phyloP scores from a whole-genome alignment of 1,140 invertebrate species.

The Periplaneta americana region DNA sequence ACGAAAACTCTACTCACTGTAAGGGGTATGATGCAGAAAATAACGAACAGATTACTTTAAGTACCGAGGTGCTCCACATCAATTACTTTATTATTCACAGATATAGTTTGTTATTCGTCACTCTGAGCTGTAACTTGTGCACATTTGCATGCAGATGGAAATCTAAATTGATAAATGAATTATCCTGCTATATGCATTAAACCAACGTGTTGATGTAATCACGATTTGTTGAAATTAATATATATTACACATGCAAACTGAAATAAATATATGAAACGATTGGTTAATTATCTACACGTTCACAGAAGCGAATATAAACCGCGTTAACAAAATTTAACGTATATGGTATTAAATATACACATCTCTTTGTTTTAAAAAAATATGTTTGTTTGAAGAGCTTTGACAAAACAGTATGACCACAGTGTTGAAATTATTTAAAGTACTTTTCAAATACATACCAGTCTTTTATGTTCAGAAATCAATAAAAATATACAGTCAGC shows the following conservation, averaged over 20 bases:
- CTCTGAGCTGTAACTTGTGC: too few relatives aligned
- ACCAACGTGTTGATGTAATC: not conserved
- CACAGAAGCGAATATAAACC: not conserved
- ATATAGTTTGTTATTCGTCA: too few relatives aligned
- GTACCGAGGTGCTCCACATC: too few relatives aligned
- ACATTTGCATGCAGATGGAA: not conserved
- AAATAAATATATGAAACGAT: not conserved
- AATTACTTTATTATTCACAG: too few relatives aligned
- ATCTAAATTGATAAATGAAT: not conserved
- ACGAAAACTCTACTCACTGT: too few relatives aligned
- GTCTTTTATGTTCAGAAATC: not conserved
- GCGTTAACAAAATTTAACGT: not conserved
- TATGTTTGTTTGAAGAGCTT: not conserved
- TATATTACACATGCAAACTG: not conserved
- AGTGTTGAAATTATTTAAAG: not conserved
- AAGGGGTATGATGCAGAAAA: too few relatives aligned
- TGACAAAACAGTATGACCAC: not conserved
- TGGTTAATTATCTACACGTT: not conserved
- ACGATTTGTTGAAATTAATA: not conserved
- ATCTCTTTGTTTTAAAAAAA: not conserved
- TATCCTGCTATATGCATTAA: not conserved
- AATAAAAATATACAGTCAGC: not conserved
- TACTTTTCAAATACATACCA: not conserved
- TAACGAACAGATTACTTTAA: too few relatives aligned
- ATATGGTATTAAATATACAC: not conserved